Percentiles rank a stretch among this genome's conserved stretches.
Evolutionary conservation across 2,888 invertebrate genomes (phyloP).

Genomic region (Silvanus unidentatus): DNA sequence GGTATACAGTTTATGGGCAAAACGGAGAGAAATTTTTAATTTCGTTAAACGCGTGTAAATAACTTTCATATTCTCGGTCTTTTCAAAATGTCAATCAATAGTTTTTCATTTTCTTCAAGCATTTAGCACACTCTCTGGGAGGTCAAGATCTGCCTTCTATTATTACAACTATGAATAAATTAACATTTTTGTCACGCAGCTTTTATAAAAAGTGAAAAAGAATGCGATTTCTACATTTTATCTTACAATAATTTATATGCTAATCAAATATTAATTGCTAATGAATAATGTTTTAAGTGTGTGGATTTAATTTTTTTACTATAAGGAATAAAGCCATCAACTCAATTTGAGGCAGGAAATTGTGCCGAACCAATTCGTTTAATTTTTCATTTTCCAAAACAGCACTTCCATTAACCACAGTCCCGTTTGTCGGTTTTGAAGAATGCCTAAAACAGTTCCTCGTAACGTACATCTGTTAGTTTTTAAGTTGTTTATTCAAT

Average conservation of each 20-base stretch:
- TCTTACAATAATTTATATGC: constrained; percentile 16
- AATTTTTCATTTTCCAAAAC: neutral
- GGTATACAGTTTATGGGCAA: too few species aligned
- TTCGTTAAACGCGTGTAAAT: neutral
- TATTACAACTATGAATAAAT: constrained; percentile 25
- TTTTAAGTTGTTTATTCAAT: neutral
- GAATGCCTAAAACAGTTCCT: neutral
- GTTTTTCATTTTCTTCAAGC: constrained; percentile 24
- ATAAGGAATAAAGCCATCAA: constrained; percentile 4
- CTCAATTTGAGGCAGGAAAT: constrained; percentile 23
- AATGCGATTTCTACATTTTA: constrained; percentile 30
- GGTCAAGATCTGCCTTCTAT: constrained; percentile 23
- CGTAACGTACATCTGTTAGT: neutral
- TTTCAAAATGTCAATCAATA: constrained; percentile 34
- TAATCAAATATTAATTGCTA: too few species aligned
- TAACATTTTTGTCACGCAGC: constrained; percentile 24
- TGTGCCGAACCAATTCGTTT: neutral
- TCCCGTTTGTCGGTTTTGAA: neutral
- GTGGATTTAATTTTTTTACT: too few species aligned
- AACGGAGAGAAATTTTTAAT: too few species aligned
- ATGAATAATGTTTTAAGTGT: constrained; percentile 12
- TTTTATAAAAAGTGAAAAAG: constrained; percentile 10
- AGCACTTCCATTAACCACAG: neutral
- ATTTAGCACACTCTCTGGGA: constrained; percentile 33
- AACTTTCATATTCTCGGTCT: neutral